Evolutionary conservation across 1,140 invertebrate genomes (phyloP).

Genomic region (Drosophila subobscura): DNA sequence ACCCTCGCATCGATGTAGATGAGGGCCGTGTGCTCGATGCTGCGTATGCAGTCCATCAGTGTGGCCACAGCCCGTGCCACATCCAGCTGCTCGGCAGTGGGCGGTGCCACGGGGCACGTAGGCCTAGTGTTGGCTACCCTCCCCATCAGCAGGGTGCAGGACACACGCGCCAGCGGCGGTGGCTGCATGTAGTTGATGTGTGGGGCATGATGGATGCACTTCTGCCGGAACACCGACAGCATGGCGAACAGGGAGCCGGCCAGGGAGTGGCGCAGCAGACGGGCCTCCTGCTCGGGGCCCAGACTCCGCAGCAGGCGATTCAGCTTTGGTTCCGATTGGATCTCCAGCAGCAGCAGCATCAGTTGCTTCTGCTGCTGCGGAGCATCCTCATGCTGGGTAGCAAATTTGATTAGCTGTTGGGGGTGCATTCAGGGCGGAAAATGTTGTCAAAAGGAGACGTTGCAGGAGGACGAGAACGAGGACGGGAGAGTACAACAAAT

Average conservation of each 20-base stretch:
- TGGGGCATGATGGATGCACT: constrained; percentile 82
- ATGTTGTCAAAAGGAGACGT: constrained; percentile 18
- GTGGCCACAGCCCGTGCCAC: constrained; percentile 60
- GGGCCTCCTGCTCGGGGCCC: constrained; percentile 61
- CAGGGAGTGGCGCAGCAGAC: constrained; percentile 64
- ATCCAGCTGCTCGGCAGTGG: constrained; percentile 50
- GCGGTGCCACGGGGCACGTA: not conserved
- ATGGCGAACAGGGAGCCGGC: constrained; percentile 66
- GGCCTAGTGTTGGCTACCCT: constrained; percentile 34
- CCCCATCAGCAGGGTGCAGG: constrained; percentile 62
- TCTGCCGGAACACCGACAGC: constrained; percentile 68
- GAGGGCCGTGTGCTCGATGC: constrained; percentile 67
- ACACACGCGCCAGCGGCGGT: constrained; percentile 72
- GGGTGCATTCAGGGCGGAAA: not conserved
- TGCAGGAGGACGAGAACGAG: not conserved
- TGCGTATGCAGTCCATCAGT: constrained; percentile 54
- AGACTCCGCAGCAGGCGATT: constrained; percentile 63
- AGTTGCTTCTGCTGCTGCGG: constrained; percentile 72
- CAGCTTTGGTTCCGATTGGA: constrained; percentile 80
- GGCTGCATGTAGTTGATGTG: constrained; percentile 83
- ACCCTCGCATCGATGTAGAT: constrained; percentile 78
- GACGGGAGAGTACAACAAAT: constrained; percentile 40
- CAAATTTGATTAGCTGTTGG: constrained; percentile 80
- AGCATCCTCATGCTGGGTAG: constrained; percentile 66
- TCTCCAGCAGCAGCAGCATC: constrained; percentile 70